phyloP scores from a whole-genome alignment of 2,113 vertebrate species.

The Amphiprion ocellaris region DNA sequence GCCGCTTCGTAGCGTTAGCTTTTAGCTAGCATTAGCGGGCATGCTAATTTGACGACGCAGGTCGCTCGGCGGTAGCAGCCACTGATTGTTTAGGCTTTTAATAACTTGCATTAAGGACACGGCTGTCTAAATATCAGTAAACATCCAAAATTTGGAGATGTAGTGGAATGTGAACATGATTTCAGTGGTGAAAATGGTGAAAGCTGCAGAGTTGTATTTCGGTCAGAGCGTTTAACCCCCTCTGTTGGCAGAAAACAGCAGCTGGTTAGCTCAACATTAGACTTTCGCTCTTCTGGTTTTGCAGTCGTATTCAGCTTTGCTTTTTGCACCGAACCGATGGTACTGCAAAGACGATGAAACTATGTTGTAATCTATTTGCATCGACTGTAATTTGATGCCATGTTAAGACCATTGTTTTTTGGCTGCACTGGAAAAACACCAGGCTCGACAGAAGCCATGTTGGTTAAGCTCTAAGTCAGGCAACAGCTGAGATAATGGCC shows the following conservation, averaged over 20 bases:
- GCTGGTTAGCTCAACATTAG: conserved; percentile 9
- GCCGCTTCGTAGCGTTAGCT: conserved; percentile 55
- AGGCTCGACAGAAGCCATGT: conserved; percentile 77
- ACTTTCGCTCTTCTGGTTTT: conserved; percentile 34
- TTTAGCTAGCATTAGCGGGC: conserved; percentile 51
- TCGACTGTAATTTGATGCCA: not conserved
- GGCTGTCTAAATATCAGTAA: fast-evolving
- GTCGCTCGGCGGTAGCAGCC: conserved; percentile 13
- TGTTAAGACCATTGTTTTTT: not conserved
- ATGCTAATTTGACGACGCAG: conserved; percentile 77
- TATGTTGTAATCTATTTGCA: not conserved
- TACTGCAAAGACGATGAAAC: not conserved
- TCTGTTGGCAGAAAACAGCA: conserved; percentile 50
- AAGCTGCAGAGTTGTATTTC: conserved; percentile 29
- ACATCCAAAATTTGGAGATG: not conserved
- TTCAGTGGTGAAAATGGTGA: conserved; percentile 1
- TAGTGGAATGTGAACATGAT: not conserved
- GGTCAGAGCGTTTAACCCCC: conserved; percentile 41
- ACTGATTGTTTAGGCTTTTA: not conserved
- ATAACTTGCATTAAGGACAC: not conserved
- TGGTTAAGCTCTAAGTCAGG: conserved; percentile 77
- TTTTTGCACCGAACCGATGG: not conserved
- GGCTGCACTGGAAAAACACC: conserved; percentile 40
- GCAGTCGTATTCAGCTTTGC: conserved; percentile 7
- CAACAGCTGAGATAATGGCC: conserved; percentile 83